Evolutionary conservation across 2,113 vertebrate species (phyloP).

Genomic region (Prochilodus magdalenae): DNA sequence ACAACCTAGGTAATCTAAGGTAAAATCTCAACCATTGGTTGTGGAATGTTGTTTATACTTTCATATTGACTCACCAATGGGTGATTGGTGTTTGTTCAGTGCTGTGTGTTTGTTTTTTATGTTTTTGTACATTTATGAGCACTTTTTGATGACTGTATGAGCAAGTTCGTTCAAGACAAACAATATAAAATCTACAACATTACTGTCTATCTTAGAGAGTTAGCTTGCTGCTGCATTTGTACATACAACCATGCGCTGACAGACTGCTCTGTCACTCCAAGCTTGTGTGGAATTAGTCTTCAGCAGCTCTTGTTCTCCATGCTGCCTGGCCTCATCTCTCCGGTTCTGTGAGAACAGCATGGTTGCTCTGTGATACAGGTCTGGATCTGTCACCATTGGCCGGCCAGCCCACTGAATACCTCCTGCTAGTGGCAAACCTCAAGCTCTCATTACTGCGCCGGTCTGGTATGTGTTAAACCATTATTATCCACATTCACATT

Average conservation of each 20-base stretch:
- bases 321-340: background rate
- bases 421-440: slow-evolving; percentile 15
- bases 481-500: background rate
- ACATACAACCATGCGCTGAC: slow-evolving; percentile 16
- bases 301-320: slow-evolving; percentile 1
- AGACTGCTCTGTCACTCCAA: slow-evolving; percentile 17
- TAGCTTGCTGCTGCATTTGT: slow-evolving; percentile 6
- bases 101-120: no score
- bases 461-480: slow-evolving; percentile 33
- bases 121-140: no score
- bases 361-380: slow-evolving; percentile 10
- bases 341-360: background rate
- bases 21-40: no score
- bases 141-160: no score
- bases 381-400: slow-evolving; percentile 14
- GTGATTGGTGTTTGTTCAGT: no score
- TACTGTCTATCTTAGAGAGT: slow-evolving; percentile 3
- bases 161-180: no score
- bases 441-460: slow-evolving; percentile 18
- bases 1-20: no score
- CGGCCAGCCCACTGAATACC: slow-evolving; percentile 24
- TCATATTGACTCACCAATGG: no score
- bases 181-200: background rate
- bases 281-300: slow-evolving; percentile 30
- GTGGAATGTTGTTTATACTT: no score